Base-by-base conservation (phyloP, 1,140 invertebrate species). In the Idris sp. region DNA sequence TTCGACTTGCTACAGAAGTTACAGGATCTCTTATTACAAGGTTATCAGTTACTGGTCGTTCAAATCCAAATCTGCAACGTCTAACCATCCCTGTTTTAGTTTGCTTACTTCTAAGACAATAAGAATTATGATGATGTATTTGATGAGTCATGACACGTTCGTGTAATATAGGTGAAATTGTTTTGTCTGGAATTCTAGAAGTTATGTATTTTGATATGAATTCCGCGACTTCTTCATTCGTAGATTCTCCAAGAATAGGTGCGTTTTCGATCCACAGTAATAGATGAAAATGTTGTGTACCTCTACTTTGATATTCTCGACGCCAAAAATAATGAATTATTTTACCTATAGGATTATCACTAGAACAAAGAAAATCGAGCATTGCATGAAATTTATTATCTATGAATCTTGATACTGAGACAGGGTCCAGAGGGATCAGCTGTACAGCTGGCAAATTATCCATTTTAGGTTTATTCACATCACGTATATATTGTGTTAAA, bases 141-240 rank as follows among this genome's bases (percentile, higher is more conserved):
- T 40, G 33, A 35, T 35, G 10, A 15, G 33, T 4, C 10, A 13
- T 35, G 4, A 35, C 33, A 1, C 10, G 11, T 35, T 35, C 33
- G 14, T 35, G 10, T 15, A 35, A 35, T 35, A 13, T 35, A 2
- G 28, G 10, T 3, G 33, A 41, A 5, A 41, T 41, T 28, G 26
- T 14, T 28, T 67, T 44, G 33, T 76, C 44, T 6, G 78, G 79
- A 0, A 80, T 58, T 33, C 38, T 48, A 68, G 80, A 84, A 30
- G 80, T 84, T n/a, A n/a, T 74, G 62, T 84, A 76, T 30, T 44
- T 74, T 13, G 48, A 31, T 75, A 83, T 84, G 51, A 84, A 84
- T 9, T 61, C 11, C 18, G 69, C 68, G 5, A 84, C 75, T 44
- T 83, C 74, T 22, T 79, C 69, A 38, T 76, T 49, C 22, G 56